Percentiles rank a stretch among this genome's conserved stretches.
Conservation (phyloP, 2,113 vertebrate genomes). For the Tauraco erythrolophus region DNA sequence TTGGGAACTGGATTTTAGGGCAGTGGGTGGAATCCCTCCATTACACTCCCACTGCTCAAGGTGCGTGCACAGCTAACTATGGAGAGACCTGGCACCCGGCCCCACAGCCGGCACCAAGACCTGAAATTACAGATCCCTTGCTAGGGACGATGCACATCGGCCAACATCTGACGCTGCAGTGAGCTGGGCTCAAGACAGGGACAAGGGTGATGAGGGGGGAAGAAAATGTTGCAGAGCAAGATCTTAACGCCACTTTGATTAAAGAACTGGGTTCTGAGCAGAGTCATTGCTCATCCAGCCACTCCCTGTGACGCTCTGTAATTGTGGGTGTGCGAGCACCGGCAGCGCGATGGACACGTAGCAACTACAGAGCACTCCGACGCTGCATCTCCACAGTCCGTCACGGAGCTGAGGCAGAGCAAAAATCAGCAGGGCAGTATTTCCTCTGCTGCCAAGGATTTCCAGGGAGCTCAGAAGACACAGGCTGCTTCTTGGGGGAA, state of each 20-base stretch:
- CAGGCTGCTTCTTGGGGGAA: neutral
- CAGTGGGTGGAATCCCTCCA: neutral
- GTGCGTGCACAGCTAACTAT: neutral
- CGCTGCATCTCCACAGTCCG: neutral
- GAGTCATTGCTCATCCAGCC: neutral
- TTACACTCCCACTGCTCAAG: neutral
- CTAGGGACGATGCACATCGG: neutral
- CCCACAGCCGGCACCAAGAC: accelerated
- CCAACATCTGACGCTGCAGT: neutral
- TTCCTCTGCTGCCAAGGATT: neutral
- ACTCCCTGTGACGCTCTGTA: neutral
- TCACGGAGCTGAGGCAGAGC: neutral
- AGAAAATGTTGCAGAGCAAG: neutral
- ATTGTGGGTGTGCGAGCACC: neutral
- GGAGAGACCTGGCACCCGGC: neutral
- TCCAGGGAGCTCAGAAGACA: neutral
- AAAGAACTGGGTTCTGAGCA: neutral
- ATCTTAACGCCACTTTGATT: neutral
- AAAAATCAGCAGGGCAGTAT: neutral
- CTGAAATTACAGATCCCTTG: neutral
- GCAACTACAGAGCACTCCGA: neutral
- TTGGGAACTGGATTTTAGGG: neutral
- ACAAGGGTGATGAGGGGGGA: neutral
- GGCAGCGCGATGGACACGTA: neutral
- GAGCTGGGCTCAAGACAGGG: neutral